Evolutionary conservation across 2,888 invertebrate species (phyloP).

Genomic region (Neoascia interrupta): DNA sequence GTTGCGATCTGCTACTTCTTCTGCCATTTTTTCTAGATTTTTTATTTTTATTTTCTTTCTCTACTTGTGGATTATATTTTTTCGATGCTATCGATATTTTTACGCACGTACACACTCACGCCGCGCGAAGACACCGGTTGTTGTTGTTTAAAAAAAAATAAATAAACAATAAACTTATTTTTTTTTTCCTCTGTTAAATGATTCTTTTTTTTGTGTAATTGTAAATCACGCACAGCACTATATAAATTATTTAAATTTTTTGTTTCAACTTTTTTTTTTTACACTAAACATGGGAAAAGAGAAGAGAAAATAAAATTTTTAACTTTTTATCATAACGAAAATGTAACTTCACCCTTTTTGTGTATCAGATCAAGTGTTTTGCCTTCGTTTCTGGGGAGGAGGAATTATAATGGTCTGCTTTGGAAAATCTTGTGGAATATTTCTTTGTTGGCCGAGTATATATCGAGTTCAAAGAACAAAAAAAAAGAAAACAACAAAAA

Average conservation of each 20-base stretch:
- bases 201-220: slow-evolving; percentile 34
- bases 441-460: no score
- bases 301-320: background rate
- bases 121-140: slow-evolving; percentile 35
- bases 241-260: slow-evolving; percentile 14
- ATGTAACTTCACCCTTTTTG: slow-evolving; percentile 43
- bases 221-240: slow-evolving; percentile 61
- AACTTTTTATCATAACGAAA: slow-evolving; percentile 13
- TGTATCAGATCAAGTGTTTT: slow-evolving; percentile 42
- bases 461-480: no score
- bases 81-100: slow-evolving; percentile 12
- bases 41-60: no score
- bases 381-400: slow-evolving; percentile 9
- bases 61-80: slow-evolving; percentile 42
- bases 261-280: slow-evolving; percentile 23
- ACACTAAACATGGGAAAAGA: slow-evolving; percentile 8
- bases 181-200: background rate
- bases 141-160: slow-evolving; percentile 33
- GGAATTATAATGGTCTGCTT: no score
- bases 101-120: no score
- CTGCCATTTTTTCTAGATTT: slow-evolving; percentile 76
- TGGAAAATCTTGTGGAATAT: no score
- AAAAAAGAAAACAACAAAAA: slow-evolving; percentile 7
- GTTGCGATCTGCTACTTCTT: slow-evolving; percentile 86
- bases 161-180: no score